These are phyloP conservation scores for Blennius ocellaris DNA, from an alignment of 2,113 vertebrate species.

Conservation along the genomic window DNA sequence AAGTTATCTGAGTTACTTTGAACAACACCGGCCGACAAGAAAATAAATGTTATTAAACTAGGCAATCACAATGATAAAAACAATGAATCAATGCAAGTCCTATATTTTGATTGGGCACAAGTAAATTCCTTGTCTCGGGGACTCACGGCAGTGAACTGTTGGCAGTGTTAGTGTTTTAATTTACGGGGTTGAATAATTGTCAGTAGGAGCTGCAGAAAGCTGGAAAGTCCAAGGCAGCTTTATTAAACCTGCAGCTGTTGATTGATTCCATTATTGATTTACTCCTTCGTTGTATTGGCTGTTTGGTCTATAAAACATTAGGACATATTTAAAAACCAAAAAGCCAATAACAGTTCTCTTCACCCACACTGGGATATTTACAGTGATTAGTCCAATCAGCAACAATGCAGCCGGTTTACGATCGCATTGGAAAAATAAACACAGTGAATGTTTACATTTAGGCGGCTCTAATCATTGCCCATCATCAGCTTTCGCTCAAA, in stretches of 20 bases:
- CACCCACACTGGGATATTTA: neutral
- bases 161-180: neutral
- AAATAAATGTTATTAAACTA: too few relatives aligned
- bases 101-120: too few relatives aligned
- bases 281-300: neutral
- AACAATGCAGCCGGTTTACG: neutral
- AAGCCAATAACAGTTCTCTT: neutral
- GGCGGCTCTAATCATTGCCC: neutral
- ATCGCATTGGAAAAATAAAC: neutral
- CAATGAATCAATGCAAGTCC: too few relatives aligned
- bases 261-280: constrained; percentile 14
- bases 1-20: neutral
- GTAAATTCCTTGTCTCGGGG: too few relatives aligned
- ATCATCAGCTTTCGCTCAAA: neutral
- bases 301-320: neutral
- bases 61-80: too few relatives aligned
- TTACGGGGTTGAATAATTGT: neutral
- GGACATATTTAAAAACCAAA: neutral
- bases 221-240: neutral
- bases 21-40: too few relatives aligned
- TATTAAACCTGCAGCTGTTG: neutral
- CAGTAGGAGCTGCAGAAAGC: neutral
- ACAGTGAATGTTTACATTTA: neutral
- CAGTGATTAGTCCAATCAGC: neutral
- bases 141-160: neutral